These are phyloP conservation scores for Bellardia pandia DNA, from an alignment of 2,888 invertebrate genomes.

Conservation along the genomic window DNA sequence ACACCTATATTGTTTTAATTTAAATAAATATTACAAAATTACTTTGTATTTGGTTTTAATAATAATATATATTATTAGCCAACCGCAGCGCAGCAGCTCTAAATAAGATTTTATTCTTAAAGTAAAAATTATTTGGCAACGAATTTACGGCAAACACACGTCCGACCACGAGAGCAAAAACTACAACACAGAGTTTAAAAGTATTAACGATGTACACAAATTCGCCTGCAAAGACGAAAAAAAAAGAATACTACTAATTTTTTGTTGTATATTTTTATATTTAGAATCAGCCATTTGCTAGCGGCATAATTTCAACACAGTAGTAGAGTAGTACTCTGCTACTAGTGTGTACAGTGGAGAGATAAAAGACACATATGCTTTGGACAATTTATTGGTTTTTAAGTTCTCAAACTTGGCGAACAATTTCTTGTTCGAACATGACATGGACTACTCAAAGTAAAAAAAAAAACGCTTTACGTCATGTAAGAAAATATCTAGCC, in stretches of 20 bases:
- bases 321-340: conserved; percentile 17
- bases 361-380: not conserved
- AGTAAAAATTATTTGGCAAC: conserved; percentile 63
- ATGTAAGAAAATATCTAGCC: too few species aligned
- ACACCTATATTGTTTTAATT: not conserved
- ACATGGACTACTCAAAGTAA: too few species aligned
- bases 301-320: conserved; percentile 52
- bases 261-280: conserved; percentile 55
- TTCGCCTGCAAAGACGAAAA: conserved; percentile 54
- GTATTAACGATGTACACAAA: conserved; percentile 45
- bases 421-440: too few species aligned
- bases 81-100: conserved; percentile 76
- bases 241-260: conserved; percentile 2
- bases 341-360: conserved; percentile 13
- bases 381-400: too few species aligned
- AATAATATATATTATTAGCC: conserved; percentile 70
- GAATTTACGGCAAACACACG: conserved; percentile 67
- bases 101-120: conserved; percentile 62
- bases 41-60: conserved; percentile 63
- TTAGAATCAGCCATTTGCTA: conserved; percentile 69
- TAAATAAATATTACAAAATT: conserved; percentile 28
- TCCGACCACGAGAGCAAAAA: conserved; percentile 75
- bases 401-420: too few species aligned
- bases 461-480: too few species aligned
- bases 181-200: conserved; percentile 73